These are phyloP conservation scores for Oceanodroma leucorhoa DNA, from an alignment of 2,797 vertebrate genomes.

Conservation along the genomic window DNA sequence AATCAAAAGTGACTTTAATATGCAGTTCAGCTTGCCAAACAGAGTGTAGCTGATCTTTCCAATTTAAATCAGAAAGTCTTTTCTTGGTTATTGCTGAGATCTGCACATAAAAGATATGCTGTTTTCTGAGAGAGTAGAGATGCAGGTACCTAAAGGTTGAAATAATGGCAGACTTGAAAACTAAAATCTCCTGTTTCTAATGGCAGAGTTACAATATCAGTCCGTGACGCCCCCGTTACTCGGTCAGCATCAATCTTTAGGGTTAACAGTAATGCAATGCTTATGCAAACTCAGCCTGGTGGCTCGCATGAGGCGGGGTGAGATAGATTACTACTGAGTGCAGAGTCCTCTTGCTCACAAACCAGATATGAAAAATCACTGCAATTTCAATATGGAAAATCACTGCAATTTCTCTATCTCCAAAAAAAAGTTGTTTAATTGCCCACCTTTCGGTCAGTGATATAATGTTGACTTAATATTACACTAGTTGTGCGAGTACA, in stretches of 20 bases:
- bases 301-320: neutral
- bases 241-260: neutral
- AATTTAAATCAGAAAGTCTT: conserved; percentile 42
- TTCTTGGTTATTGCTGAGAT: conserved; percentile 41
- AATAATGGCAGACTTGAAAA: conserved; percentile 20
- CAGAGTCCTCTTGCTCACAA: neutral
- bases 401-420: neutral
- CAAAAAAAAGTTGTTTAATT: neutral
- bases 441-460: neutral
- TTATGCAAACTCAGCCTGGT: neutral
- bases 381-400: neutral
- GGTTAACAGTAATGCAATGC: neutral
- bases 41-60: conserved; percentile 31
- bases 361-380: neutral
- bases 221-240: neutral
- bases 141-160: neutral
- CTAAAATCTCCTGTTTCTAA: conserved; percentile 2
- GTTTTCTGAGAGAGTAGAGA: neutral
- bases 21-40: conserved; percentile 1
- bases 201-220: neutral
- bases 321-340: neutral
- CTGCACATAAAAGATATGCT: conserved; percentile 20
- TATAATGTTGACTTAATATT: neutral
- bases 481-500: neutral
- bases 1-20: conserved; percentile 49